A percentile compares a stretch with the other conserved stretches of the same genome.
phyloP scores from a whole-genome alignment of 2,113 vertebrate genomes.

The Eulemur macaco region DNA sequence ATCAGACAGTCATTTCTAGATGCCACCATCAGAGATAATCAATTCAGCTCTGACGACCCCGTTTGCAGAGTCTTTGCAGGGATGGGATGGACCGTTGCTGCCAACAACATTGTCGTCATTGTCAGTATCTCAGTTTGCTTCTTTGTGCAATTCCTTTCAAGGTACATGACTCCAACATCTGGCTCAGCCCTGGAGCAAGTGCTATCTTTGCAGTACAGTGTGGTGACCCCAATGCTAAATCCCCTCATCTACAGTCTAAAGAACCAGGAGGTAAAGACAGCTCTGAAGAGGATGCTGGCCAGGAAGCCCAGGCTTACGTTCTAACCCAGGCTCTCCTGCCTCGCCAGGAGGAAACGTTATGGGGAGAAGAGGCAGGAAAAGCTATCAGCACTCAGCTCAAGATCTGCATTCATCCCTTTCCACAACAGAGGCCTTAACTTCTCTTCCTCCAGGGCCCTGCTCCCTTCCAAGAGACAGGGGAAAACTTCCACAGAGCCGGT shows the following conservation, averaged over 20 bases:
- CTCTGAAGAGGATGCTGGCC: slow-evolving; percentile 43
- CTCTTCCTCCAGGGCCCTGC: neutral
- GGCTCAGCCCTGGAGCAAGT: slow-evolving; percentile 57
- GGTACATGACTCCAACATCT: slow-evolving; percentile 47
- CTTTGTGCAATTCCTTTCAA: slow-evolving; percentile 35
- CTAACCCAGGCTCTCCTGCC: neutral
- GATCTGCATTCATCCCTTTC: neutral
- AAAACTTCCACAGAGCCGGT: neutral
- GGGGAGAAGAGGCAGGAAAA: neutral
- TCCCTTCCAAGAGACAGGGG: neutral
- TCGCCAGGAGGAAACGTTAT: neutral
- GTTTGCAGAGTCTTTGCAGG: neutral
- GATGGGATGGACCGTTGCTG: neutral
- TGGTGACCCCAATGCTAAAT: slow-evolving; percentile 39
- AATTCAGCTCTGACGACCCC: neutral
- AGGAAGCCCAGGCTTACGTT: neutral
- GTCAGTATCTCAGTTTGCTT: neutral
- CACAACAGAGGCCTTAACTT: neutral
- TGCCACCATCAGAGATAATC: neutral
- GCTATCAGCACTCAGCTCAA: neutral
- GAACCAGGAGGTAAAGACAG: slow-evolving; percentile 53
- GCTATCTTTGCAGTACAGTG: slow-evolving; percentile 55
- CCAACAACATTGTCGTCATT: neutral
- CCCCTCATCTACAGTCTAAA: slow-evolving; percentile 63
- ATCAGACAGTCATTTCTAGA: neutral